Base-by-base conservation (phyloP, 2,797 vertebrate species). In the Urophycis tenuis region DNA sequence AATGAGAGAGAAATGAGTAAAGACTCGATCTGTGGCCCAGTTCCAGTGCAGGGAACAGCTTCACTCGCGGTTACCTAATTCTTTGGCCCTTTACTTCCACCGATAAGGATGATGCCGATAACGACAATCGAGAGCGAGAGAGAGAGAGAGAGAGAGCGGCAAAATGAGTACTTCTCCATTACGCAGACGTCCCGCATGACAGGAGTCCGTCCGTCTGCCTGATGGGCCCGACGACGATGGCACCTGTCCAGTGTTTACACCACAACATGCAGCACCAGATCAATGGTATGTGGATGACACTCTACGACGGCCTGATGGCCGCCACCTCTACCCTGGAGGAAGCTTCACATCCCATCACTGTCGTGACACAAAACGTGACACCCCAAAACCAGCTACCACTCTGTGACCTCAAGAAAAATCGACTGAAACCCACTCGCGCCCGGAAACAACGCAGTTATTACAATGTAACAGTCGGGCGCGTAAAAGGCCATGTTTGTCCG, bases 221-320 rank as follows among this genome's bases (percentile, higher is more conserved):
- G 25, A 79, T 78, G 81, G 60, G 25, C 60, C 82, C 83, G 84
- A 84, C n/a, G 78, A 74, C n/a, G 67, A 79, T 3, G 74, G 71
- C 64, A 79, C 76, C 22, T 17, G n/a, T 45, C 73, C 49, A n/a
- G 0, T 87, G 85, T 87, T 87, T 83, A 87, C 14, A 30, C 15
- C 25, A 67, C n/a, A 67, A 67, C 60, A 32, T 64, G 77, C 72
- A 83, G 82, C 82, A 82, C 29, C 0, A 74, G 29, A 85, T 86
- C 74, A 85, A 85, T 84, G 64, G 35, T 12, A 7, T 29, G 17
- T 12, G 0, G 25, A 5, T 67, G 60, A 67, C 60, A 11, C 25
- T 9, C 8, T 67, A 67, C 60, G 29, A 60, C 60, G 9, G 9
- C 3, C 53, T 67, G 60, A 30, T 11, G 60, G 29, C 33, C 69